Percentiles rank a stretch among this genome's conserved stretches.
Evolutionary conservation across 2,113 vertebrate genomes (phyloP).

Genomic region (Chloropsis hardwickii): DNA sequence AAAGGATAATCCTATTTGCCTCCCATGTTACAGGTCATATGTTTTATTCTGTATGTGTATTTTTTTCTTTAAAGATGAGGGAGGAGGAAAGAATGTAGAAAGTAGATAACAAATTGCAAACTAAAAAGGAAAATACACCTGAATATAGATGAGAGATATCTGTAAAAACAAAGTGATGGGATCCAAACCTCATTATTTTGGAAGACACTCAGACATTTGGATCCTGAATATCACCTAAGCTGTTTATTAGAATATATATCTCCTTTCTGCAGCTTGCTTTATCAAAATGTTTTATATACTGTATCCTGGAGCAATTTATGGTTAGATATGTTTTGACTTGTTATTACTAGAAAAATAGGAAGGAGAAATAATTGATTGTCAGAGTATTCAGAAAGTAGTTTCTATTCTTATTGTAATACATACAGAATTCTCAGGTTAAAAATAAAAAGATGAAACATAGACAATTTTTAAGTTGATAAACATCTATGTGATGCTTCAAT

Average conservation of each 20-base stretch:
- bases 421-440: not conserved
- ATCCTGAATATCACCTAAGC: constrained; percentile 25
- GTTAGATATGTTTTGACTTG: constrained; percentile 25
- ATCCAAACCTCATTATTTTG: constrained; percentile 11
- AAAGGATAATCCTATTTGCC: not conserved
- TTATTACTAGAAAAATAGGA: not conserved
- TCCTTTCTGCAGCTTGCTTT: constrained; percentile 52
- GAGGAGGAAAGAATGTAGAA: not conserved
- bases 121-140: constrained; percentile 24
- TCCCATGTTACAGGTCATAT: not conserved
- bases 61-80: not conserved
- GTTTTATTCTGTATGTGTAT: not conserved
- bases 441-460: not conserved
- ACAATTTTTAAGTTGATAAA: not conserved
- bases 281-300: not conserved
- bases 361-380: not conserved
- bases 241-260: constrained; percentile 56
- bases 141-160: constrained; percentile 13
- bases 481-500: not conserved
- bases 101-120: constrained; percentile 18
- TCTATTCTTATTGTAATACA: not conserved
- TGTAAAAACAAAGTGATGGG: constrained; percentile 26
- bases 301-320: constrained; percentile 40
- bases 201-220: constrained; percentile 2
- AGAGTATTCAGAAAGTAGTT: not conserved